Conservation (phyloP, 35 echinoderm and acorn worm genomes). For the Heliocidaris erythrogramma region DNA sequence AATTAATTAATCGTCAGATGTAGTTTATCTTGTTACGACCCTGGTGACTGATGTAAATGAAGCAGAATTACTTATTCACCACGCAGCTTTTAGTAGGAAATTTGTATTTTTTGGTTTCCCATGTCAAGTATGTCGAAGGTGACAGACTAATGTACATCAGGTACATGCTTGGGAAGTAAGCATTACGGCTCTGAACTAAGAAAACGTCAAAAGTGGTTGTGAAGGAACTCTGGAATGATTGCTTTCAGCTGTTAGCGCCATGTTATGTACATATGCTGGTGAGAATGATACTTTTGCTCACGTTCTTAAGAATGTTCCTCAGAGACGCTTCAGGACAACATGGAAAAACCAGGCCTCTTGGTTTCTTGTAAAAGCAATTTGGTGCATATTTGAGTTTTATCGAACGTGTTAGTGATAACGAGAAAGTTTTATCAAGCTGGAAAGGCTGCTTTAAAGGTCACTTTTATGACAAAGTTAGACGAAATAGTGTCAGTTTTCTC, state of each 20-base stretch:
- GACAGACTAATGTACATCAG: background rate
- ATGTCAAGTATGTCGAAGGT: background rate
- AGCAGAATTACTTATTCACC: background rate
- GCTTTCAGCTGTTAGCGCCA: background rate
- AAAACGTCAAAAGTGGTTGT: background rate
- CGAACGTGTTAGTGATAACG: background rate
- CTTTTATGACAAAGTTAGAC: background rate
- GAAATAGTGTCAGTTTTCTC: no score
- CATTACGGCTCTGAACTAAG: background rate
- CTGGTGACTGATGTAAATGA: background rate
- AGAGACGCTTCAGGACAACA: background rate
- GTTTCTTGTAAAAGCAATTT: background rate
- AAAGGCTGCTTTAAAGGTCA: background rate
- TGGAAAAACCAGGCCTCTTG: background rate
- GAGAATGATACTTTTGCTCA: background rate
- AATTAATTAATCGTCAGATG: background rate
- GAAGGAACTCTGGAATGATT: background rate
- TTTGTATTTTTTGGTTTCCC: background rate
- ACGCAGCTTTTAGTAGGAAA: background rate
- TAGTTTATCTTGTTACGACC: background rate
- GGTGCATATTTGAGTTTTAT: background rate
- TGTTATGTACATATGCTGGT: background rate
- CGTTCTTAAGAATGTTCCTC: background rate
- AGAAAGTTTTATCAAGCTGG: background rate
- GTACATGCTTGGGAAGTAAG: background rate